Percentiles rank a stretch among this genome's conserved stretches.
Evolutionary conservation across 2,113 vertebrate species (phyloP).

Genomic region (Gracilinanus agilis): DNA sequence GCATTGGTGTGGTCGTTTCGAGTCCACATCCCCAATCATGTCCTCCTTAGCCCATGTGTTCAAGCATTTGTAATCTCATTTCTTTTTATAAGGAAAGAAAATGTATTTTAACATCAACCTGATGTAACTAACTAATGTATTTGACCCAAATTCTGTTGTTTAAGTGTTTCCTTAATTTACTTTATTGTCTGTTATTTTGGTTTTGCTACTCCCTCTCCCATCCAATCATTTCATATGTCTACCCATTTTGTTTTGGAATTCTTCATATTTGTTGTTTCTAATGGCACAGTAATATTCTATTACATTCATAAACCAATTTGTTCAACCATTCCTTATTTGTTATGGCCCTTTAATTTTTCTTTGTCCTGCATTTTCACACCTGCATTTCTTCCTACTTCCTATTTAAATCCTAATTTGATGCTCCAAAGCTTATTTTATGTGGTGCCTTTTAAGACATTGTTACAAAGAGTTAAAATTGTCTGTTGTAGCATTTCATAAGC

Average conservation of each 20-base stretch:
- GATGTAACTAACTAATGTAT: neutral
- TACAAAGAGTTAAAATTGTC: neutral
- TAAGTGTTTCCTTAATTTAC: neutral
- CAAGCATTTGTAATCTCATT: neutral
- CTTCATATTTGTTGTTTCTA: neutral
- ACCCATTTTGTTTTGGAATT: neutral
- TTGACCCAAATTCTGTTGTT: neutral
- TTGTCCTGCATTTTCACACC: neutral
- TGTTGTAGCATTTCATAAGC: constrained; percentile 7
- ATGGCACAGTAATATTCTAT: neutral
- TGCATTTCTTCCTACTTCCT: neutral
- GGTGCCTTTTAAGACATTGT: neutral
- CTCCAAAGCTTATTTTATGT: neutral
- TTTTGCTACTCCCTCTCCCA: neutral
- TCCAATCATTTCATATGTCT: neutral
- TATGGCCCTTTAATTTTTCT: neutral
- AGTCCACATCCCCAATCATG: no score
- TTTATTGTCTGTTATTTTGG: neutral
- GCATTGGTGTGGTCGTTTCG: no score
- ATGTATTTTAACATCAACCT: neutral
- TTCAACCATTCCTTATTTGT: neutral
- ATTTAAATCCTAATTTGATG: neutral
- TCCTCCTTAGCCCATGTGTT: no score
- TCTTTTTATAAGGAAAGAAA: neutral
- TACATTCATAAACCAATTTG: neutral